Evolutionary conservation across 2,888 invertebrate genomes (phyloP), one percentile per base, ranked within the genome.

Genomic region (Poecilobothrus nobilitatus): DNA sequence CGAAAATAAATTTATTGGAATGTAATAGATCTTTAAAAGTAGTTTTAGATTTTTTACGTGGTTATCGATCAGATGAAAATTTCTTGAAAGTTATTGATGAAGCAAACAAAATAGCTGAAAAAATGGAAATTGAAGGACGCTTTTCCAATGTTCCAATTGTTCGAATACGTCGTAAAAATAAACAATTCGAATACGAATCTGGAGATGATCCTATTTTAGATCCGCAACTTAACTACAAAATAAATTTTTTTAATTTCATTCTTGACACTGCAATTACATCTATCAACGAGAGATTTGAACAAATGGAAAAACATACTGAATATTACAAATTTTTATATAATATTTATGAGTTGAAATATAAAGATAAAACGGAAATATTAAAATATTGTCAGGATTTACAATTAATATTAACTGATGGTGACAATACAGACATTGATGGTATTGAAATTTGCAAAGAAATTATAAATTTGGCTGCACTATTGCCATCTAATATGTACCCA

Each of bases 11-110:
- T 64, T 33, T 64, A 33, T 33, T 64, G n/a, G 6, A 18, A 33
- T 27, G 33, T 18, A 33, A 33, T 33, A 27, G 33, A 33, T 27
- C 27, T 33, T 33, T 64, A 18, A 64, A 64, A 64, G 33, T 15
- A 33, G 27, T 22, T 27, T 18, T 33, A 33, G 15, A 33, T 64
- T 64, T 64, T 64, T 64, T 64, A 33, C 33, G n/a, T 18, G 33
- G 27, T 18, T 33, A 33, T 27, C 64, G 64, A 33, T 33, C 64
- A 33, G 64, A 64, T 33, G 64, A 64, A 33, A 15, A 33, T 27
- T 64, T 64, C n/a, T 64, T 27, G 33, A 64, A 64, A 27, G 64
- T 64, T 64, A 33, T 64, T 33, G 64, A 64, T 33, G 64, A 64
- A 64, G 64, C 33, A 33, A 64, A 64, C 12, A 27, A 64, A 18